Conservation (phyloP, 2,888 invertebrate species). For the Periphyllus acericola region DNA sequence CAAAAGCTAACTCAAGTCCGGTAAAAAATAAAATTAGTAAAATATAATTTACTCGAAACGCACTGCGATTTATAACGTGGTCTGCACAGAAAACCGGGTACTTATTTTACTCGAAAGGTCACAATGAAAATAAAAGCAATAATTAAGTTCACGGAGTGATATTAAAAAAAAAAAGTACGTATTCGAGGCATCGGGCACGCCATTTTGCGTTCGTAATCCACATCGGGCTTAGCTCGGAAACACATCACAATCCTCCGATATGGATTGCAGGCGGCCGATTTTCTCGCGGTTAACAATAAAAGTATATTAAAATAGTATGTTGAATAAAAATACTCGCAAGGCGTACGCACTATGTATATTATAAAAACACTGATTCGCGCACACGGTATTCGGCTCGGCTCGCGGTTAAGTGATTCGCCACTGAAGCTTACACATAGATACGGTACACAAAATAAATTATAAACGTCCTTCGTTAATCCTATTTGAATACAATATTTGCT, state of each 20-base stretch:
- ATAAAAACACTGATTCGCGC: background rate
- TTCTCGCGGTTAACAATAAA: background rate
- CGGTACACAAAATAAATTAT: no score
- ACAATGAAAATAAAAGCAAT: background rate
- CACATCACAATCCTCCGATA: constrained; percentile 36
- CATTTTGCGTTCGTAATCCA: background rate
- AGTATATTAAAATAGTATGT: no score
- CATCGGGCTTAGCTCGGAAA: constrained; percentile 36
- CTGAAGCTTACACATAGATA: background rate
- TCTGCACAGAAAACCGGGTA: no score
- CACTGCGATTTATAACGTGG: background rate
- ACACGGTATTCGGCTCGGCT: background rate
- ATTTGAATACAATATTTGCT: no score
- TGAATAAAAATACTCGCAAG: no score
- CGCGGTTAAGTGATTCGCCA: background rate
- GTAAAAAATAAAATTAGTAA: no score
- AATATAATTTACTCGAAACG: background rate
- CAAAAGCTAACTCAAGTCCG: no score
- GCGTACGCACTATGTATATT: background rate
- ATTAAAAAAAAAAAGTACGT: no score
- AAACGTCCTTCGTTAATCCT: no score
- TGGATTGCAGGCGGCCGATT: background rate
- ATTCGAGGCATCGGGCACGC: background rate
- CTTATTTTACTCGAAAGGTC: background rate
- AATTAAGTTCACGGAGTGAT: background rate